phyloP scores from a whole-genome alignment of 2,888 invertebrate genomes.

The Amphimallon solstitiale region DNA sequence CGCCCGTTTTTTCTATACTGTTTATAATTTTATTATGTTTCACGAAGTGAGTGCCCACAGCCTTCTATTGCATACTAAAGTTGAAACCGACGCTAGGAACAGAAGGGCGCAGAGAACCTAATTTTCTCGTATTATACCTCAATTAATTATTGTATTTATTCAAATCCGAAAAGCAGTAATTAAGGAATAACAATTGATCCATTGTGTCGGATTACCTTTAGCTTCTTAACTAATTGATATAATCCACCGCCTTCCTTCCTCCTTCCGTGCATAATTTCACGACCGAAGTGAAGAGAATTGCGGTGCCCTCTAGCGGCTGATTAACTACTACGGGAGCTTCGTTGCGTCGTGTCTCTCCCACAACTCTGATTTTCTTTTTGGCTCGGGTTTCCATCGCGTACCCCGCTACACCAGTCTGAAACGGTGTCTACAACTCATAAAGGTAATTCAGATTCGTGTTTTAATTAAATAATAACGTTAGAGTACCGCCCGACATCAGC shows the following conservation, averaged over 20 bases:
- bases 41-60: too few relatives aligned
- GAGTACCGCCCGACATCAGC: conserved; percentile 43
- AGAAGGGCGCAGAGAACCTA: neutral
- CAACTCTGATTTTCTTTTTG: conserved; percentile 37
- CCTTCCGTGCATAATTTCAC: conserved; percentile 57
- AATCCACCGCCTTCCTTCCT: conserved; percentile 55
- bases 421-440: conserved; percentile 52
- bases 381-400: neutral
- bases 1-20: too few relatives aligned
- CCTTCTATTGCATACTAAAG: too few relatives aligned
- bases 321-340: conserved; percentile 49
- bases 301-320: conserved; percentile 59
- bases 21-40: too few relatives aligned
- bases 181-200: conserved; percentile 7
- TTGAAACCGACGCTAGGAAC: too few relatives aligned
- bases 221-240: conserved; percentile 60
- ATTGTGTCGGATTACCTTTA: neutral
- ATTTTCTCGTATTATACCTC: neutral
- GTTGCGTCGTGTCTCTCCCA: conserved; percentile 35
- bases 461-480: conserved; percentile 61
- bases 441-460: conserved; percentile 60
- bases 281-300: conserved; percentile 51
- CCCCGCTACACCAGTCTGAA: too few relatives aligned
- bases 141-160: neutral
- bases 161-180: neutral